A percentile compares a stretch with the other conserved stretches of the same genome.
These are phyloP conservation scores for Stramonita haemastoma DNA, from an alignment of 2,888 invertebrate species.

Conservation along the genomic window DNA sequence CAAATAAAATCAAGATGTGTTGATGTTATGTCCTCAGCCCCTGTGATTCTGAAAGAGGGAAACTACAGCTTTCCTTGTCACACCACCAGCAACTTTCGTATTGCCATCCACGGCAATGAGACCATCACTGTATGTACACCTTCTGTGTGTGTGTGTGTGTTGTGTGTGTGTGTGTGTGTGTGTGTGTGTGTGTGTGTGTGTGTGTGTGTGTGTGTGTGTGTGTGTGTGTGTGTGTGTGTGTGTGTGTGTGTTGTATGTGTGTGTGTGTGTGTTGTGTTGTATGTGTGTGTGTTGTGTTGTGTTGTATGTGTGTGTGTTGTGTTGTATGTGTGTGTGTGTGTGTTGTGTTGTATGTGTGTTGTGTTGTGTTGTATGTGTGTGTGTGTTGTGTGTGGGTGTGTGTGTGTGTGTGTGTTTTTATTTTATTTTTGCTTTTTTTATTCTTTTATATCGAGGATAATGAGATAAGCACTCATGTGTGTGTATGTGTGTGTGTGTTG, in stretches of 20 bases:
- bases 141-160: neutral
- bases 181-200: neutral
- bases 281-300: too few relatives aligned
- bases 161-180: neutral
- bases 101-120: slow-evolving; percentile 31
- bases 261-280: too few relatives aligned
- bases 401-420: neutral
- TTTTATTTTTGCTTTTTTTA: neutral
- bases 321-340: too few relatives aligned
- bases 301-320: too few relatives aligned
- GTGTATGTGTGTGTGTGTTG: neutral
- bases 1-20: too few relatives aligned
- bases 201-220: neutral
- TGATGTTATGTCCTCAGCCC: slow-evolving; percentile 27
- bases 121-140: slow-evolving; percentile 34
- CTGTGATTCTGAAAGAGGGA: slow-evolving; percentile 34
- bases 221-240: neutral
- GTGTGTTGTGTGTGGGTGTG: neutral
- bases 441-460: too few relatives aligned
- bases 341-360: too few relatives aligned
- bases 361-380: too few relatives aligned
- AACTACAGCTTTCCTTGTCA: slow-evolving; percentile 37
- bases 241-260: neutral
- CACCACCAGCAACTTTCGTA: slow-evolving; percentile 32
- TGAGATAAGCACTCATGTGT: too few relatives aligned